Conservation (phyloP, 2,113 vertebrate genomes). For the Syrrhaptes paradoxus region DNA sequence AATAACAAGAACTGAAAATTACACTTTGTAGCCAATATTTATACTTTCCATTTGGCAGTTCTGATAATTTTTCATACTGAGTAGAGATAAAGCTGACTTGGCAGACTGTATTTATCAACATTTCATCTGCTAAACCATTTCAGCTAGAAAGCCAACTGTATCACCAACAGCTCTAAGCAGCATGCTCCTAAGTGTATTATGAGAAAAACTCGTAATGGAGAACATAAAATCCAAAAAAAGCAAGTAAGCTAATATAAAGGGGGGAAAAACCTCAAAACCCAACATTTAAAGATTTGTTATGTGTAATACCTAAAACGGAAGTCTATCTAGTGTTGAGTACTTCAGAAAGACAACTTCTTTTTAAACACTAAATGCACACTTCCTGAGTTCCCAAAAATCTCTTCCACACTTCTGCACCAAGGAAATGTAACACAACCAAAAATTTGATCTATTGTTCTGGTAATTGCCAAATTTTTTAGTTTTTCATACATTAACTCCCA, state of each 20-base stretch:
- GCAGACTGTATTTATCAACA: not conserved
- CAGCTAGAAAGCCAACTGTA: not conserved
- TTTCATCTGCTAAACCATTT: not conserved
- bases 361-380: not conserved
- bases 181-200: not conserved
- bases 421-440: not conserved
- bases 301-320: not conserved
- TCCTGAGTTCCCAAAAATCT: not conserved
- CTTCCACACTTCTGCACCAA: not conserved
- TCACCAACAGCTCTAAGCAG: not conserved
- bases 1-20: not conserved
- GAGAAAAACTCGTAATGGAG: not conserved
- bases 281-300: not conserved
- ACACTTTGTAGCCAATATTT: not conserved
- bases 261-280: not conserved
- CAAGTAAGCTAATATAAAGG: rapidly evolving
- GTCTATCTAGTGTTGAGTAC: not conserved
- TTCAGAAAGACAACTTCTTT: not conserved
- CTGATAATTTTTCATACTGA: not conserved
- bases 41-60: not conserved
- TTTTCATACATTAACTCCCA: not conserved
- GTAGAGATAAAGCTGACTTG: not conserved
- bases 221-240: not conserved
- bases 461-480: not conserved
- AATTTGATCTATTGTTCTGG: not conserved